phyloP scores from a whole-genome alignment of 2,113 vertebrate species.

The Callipepla squamata region DNA sequence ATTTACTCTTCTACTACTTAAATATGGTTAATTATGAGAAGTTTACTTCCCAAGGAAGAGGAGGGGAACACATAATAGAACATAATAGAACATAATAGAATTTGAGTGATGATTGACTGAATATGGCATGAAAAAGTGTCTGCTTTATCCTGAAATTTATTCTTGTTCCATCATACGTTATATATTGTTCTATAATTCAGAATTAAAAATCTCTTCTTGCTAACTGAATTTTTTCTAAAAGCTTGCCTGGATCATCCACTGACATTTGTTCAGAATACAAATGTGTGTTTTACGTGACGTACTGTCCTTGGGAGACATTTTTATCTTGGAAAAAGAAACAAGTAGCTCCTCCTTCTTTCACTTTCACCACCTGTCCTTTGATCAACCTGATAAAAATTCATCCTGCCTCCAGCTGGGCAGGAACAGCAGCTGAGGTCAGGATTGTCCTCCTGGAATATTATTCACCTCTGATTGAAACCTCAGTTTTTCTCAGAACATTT shows the following conservation, averaged over 20 bases:
- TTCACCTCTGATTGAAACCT: conserved; percentile 16
- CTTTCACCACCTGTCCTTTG: neutral
- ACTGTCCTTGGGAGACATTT: neutral
- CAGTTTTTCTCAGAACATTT: neutral
- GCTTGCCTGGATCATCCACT: neutral
- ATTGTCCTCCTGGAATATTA: neutral
- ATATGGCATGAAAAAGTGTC: neutral
- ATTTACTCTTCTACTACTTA: neutral
- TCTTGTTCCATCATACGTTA: neutral
- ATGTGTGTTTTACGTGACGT: conserved; percentile 21
- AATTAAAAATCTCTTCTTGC: neutral
- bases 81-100: too few relatives aligned
- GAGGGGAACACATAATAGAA: neutral
- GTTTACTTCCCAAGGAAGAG: neutral
- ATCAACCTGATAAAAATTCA: conserved; percentile 35
- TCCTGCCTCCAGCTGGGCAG: neutral
- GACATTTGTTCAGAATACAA: neutral
- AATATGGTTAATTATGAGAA: neutral
- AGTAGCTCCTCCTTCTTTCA: neutral
- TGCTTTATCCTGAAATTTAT: neutral
- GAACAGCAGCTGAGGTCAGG: neutral
- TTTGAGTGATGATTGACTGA: neutral
- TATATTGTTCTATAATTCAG: neutral
- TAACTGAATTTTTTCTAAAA: neutral
- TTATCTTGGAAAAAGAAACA: conserved; percentile 8